Evolutionary conservation across 2,888 invertebrate species (phyloP).

Genomic region (Parnassius orleans): DNA sequence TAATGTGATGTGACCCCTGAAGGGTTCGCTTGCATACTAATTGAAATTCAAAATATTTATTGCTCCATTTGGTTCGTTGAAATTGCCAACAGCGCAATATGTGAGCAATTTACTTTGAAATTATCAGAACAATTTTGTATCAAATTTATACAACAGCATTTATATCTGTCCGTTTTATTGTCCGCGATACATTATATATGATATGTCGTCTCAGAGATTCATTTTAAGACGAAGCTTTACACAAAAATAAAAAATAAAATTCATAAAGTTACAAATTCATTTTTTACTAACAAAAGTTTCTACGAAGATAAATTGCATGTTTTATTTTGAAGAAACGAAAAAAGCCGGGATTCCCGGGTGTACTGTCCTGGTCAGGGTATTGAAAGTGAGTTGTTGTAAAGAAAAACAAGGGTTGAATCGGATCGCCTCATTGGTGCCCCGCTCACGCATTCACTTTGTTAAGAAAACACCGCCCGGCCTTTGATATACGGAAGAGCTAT

Average conservation of each 20-base stretch:
- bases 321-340: constrained; percentile 31
- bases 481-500: constrained; percentile 64
- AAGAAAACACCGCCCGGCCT: constrained; percentile 71
- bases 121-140: constrained; percentile 20
- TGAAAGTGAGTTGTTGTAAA: constrained; percentile 70
- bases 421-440: constrained; percentile 64
- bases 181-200: neutral
- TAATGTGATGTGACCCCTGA: constrained; percentile 57
- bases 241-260: constrained; percentile 6
- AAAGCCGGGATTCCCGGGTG: constrained; percentile 42
- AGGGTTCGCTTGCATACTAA: constrained; percentile 59
- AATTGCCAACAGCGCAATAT: constrained; percentile 26
- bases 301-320: constrained; percentile 23
- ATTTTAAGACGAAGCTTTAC: neutral
- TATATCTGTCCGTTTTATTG: neutral
- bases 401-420: constrained; percentile 68
- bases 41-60: constrained; percentile 70
- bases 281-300: constrained; percentile 16
- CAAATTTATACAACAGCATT: constrained; percentile 2
- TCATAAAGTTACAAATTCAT: constrained; percentile 5
- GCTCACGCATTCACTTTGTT: constrained; percentile 77
- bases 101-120: constrained; percentile 23
- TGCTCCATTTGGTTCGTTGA: constrained; percentile 46
- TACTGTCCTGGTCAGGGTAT: constrained; percentile 55
- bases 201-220: neutral